Percentiles rank a stretch among this genome's conserved stretches.
These are phyloP conservation scores for Acronicta alni DNA, from an alignment of 2,888 invertebrate species.

Conservation along the genomic window DNA sequence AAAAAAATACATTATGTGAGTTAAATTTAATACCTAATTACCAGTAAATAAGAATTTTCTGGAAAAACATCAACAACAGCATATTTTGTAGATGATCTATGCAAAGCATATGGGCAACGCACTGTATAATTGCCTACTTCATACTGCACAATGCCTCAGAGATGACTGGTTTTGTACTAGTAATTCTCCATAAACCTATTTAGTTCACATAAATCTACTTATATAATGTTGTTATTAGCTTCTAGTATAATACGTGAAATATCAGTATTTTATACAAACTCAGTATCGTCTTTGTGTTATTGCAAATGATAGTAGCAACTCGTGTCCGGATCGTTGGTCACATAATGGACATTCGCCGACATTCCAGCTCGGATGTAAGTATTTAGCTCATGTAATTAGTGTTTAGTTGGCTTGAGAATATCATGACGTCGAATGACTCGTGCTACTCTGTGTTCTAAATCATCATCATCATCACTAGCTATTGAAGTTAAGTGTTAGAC, in stretches of 20 bases:
- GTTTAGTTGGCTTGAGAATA: slow-evolving; percentile 13
- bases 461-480: background rate
- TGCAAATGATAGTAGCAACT: slow-evolving; percentile 27
- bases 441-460: slow-evolving; percentile 7
- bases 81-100: too few species aligned
- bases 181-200: background rate
- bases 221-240: background rate
- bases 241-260: background rate
- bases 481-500: background rate
- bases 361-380: slow-evolving; percentile 30
- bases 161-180: background rate
- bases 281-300: slow-evolving; percentile 27
- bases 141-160: background rate
- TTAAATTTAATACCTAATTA: too few species aligned
- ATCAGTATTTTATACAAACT: slow-evolving; percentile 10
- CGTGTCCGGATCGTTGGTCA: slow-evolving; percentile 33
- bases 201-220: background rate
- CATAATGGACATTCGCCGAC: slow-evolving; percentile 20
- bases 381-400: slow-evolving; percentile 29
- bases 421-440: slow-evolving; percentile 17
- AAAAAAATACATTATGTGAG: too few species aligned
- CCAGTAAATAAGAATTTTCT: too few species aligned
- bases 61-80: too few species aligned
- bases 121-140: too few species aligned
- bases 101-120: too few species aligned